Conservation (phyloP, 2,113 vertebrate species). For the Mesoclemmys tuberculata region DNA sequence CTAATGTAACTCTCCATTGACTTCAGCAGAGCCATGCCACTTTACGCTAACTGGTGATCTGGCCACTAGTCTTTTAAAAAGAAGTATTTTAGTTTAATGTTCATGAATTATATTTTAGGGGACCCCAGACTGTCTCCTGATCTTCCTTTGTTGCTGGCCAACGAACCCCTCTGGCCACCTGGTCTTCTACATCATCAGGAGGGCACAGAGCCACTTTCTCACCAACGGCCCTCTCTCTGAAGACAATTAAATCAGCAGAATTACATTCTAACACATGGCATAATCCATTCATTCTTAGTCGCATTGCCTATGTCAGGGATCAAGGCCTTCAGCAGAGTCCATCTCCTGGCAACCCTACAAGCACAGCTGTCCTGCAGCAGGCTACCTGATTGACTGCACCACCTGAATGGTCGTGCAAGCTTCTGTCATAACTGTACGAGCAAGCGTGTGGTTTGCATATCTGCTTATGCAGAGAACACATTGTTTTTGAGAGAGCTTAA, state of each 20-base stretch:
- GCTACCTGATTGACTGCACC: neutral
- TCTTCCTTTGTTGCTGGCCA: neutral
- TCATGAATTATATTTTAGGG: neutral
- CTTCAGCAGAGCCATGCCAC: neutral
- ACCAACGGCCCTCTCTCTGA: neutral
- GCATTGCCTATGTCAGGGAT: neutral
- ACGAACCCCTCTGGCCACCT: neutral
- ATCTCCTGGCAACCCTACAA: neutral
- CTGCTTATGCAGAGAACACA: neutral
- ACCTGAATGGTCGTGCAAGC: neutral
- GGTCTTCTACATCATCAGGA: neutral
- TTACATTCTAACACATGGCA: neutral
- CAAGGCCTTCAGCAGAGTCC: neutral
- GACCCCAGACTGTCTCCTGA: neutral
- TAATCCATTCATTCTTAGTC: neutral
- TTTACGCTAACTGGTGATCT: neutral
- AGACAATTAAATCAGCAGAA: neutral
- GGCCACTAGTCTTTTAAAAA: neutral
- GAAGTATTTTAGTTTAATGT: neutral
- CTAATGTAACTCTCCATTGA: neutral
- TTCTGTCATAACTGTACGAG: neutral
- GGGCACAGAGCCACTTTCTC: neutral
- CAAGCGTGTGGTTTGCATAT: neutral
- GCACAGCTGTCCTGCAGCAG: neutral
- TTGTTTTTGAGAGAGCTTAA: neutral